These are phyloP conservation scores for Orgyia antiqua DNA, from an alignment of 2,888 invertebrate species.

Conservation along the genomic window DNA sequence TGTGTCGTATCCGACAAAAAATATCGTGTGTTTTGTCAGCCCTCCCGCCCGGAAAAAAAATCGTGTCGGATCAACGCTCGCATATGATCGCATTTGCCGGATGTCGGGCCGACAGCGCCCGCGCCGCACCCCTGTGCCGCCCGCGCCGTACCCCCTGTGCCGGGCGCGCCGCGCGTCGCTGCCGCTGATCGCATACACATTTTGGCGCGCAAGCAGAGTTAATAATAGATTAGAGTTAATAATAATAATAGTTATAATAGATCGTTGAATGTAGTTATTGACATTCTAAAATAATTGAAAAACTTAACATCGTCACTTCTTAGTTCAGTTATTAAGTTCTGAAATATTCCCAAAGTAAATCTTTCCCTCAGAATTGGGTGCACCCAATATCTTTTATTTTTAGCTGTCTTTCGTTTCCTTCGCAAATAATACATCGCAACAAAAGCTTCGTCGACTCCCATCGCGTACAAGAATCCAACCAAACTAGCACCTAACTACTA, in stretches of 20 bases:
- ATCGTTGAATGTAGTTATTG: too few relatives aligned
- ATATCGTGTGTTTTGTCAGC: neutral
- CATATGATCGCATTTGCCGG: neutral
- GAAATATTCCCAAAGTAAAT: constrained; percentile 1
- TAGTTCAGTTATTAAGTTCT: neutral
- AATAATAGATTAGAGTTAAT: too few relatives aligned
- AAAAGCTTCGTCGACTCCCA: too few relatives aligned
- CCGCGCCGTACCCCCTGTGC: too few relatives aligned
- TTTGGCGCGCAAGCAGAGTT: too few relatives aligned
- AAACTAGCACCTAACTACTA: too few relatives aligned
- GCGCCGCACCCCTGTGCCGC: neutral
- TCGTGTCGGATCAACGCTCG: constrained; percentile 1
- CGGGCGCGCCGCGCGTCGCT: too few relatives aligned
- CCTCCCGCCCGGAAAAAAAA: neutral
- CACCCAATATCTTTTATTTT: constrained; percentile 1
- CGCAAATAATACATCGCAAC: neutral
- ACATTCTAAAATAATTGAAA: too few relatives aligned
- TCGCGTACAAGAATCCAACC: too few relatives aligned
- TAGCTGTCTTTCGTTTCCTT: constrained; percentile 1
- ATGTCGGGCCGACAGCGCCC: neutral
- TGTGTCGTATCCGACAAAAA: neutral
- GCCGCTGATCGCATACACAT: too few relatives aligned
- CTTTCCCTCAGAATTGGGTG: constrained; percentile 1
- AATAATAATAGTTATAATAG: too few relatives aligned
- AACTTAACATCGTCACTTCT: too few relatives aligned